phyloP scores from a whole-genome alignment of 1,140 invertebrate species.

The Drosophila ambigua region DNA sequence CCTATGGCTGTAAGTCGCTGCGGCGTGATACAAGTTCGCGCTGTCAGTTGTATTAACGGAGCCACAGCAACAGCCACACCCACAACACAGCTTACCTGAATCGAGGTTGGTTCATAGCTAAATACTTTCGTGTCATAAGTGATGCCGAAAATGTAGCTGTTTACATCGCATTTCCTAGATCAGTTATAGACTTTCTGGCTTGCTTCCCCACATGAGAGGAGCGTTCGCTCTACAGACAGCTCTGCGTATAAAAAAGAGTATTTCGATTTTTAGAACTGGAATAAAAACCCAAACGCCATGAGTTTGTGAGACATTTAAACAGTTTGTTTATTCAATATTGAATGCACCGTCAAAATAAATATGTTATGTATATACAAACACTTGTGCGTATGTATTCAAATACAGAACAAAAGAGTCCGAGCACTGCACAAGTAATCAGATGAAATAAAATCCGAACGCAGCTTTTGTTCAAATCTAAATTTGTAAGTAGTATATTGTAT shows the following conservation, averaged over 20 bases:
- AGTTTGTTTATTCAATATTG: constrained; percentile 37
- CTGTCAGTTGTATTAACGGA: constrained; percentile 18
- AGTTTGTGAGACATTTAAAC: constrained; percentile 39
- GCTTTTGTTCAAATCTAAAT: constrained; percentile 1
- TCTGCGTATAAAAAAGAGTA: too few relatives aligned
- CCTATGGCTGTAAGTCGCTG: constrained; percentile 23
- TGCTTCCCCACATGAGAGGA: too few relatives aligned
- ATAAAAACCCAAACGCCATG: constrained; percentile 8
- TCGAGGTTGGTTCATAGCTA: too few relatives aligned
- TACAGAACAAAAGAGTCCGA: constrained; percentile 17
- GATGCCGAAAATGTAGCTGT: too few relatives aligned
- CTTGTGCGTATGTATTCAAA: not conserved
- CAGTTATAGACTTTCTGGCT: too few relatives aligned
- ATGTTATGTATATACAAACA: too few relatives aligned
- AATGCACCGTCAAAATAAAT: constrained; percentile 25
- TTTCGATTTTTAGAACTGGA: not conserved
- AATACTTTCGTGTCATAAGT: too few relatives aligned
- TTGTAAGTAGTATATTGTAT: not conserved
- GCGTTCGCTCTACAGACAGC: too few relatives aligned
- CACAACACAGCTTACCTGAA: too few relatives aligned
- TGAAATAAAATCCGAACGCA: constrained; percentile 1
- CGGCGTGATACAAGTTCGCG: too few relatives aligned
- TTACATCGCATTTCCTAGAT: too few relatives aligned
- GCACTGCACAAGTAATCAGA: constrained; percentile 10
- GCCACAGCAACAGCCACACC: too few relatives aligned